Conservation (phyloP, 2,113 vertebrate species). For the Leucoraja erinaceus region DNA sequence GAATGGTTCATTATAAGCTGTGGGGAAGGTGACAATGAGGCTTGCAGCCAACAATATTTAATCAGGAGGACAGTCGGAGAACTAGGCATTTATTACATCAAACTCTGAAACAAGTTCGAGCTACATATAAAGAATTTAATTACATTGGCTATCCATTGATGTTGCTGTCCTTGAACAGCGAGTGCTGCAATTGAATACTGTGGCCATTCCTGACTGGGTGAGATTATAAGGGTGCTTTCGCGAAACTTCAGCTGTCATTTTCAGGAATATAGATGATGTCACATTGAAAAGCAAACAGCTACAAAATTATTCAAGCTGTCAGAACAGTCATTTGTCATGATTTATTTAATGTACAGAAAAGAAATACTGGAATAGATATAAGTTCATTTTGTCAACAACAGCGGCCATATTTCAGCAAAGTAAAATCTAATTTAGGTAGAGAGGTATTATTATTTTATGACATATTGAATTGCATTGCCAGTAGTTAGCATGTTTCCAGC, state of each 20-base stretch:
- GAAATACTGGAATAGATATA: constrained; percentile 6
- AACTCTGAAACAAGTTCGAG: not conserved
- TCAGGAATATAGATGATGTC: constrained; percentile 31
- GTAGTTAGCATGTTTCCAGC: not conserved
- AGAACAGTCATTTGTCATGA: constrained; percentile 22
- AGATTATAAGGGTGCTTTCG: constrained; percentile 2
- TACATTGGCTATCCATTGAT: not conserved
- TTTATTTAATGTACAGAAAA: constrained; percentile 24
- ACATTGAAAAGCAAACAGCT: constrained; percentile 14
- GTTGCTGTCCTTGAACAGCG: not conserved
- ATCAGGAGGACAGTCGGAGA: too few relatives aligned
- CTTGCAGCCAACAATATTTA: too few relatives aligned
- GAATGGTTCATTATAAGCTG: too few relatives aligned
- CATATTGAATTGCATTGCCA: constrained; percentile 15
- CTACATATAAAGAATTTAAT: not conserved
- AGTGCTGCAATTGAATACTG: constrained; percentile 14
- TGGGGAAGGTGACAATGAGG: too few relatives aligned
- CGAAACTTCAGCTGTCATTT: constrained; percentile 29
- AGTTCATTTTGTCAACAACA: not conserved
- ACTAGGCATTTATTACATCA: not conserved
- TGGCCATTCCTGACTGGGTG: not conserved
- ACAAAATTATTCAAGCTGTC: constrained; percentile 12
- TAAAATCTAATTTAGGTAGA: constrained; percentile 25
- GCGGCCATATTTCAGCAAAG: not conserved
- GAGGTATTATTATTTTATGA: constrained; percentile 29